These are phyloP conservation scores for Catagonus wagneri DNA, from an alignment of 2,113 vertebrate species.

Conservation along the genomic window DNA sequence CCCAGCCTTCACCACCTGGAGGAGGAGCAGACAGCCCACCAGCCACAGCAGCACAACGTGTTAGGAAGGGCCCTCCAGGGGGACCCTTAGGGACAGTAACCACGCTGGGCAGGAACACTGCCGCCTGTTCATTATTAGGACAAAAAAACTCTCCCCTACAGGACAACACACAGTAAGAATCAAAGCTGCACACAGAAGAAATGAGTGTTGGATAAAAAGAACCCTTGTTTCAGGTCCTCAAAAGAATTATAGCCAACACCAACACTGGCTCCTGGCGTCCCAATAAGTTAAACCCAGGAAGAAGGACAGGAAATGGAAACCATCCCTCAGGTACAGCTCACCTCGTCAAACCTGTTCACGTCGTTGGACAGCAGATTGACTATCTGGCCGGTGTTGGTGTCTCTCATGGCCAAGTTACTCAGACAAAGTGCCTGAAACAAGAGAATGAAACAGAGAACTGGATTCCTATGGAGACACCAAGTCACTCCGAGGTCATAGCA, in stretches of 20 bases:
- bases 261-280: not conserved
- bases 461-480: not conserved
- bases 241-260: not conserved
- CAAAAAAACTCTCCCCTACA: not conserved
- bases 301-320: no score
- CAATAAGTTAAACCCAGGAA: no score
- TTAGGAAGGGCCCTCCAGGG: not conserved
- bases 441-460: not conserved
- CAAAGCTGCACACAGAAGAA: not conserved
- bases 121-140: no score
- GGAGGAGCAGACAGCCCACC: not conserved
- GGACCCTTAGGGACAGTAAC: not conserved
- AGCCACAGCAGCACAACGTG: fast-evolving
- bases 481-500: not conserved
- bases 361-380: slow-evolving; percentile 98
- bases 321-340: slow-evolving; percentile 72
- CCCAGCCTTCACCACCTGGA: not conserved
- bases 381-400: slow-evolving; percentile 82
- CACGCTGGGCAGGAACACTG: not conserved
- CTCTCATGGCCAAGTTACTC: slow-evolving; percentile 91
- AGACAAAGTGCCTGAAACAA: slow-evolving; percentile 92
- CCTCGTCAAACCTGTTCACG: slow-evolving; percentile 98
- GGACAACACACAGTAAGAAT: not conserved
- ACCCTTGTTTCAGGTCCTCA: not conserved
- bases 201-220: not conserved